These are phyloP conservation scores for Microtus richardsoni DNA, from an alignment of 2,113 vertebrate species.

Conservation along the genomic window DNA sequence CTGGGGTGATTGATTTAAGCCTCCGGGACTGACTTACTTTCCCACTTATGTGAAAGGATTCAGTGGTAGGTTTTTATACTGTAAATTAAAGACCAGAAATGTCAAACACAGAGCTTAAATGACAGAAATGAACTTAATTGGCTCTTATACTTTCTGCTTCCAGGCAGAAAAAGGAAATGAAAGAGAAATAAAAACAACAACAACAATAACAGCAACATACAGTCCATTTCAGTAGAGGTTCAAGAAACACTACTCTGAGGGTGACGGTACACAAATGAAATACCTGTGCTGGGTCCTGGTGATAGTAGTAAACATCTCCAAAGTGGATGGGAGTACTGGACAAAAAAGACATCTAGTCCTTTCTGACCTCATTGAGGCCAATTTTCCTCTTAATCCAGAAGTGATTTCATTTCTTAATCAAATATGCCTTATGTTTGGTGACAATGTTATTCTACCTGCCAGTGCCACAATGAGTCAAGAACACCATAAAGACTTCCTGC, in stretches of 20 bases:
- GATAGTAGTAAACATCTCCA: slow-evolving; percentile 94
- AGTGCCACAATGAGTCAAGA: slow-evolving; percentile 95
- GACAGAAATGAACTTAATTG: not conserved
- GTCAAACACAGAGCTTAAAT: not conserved
- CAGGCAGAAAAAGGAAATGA: not conserved
- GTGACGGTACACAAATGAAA: slow-evolving; percentile 96
- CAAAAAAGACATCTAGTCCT: slow-evolving; percentile 95
- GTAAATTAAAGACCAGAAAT: slow-evolving; percentile 10
- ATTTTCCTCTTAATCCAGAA: slow-evolving; percentile 96
- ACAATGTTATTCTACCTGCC: slow-evolving; percentile 96
- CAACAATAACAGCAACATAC: not conserved
- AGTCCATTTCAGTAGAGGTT: not conserved
- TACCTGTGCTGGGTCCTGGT: slow-evolving; percentile 95
- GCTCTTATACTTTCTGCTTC: not conserved
- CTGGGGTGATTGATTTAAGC: not conserved
- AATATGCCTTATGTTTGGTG: slow-evolving; percentile 95
- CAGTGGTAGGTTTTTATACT: slow-evolving; percentile 39
- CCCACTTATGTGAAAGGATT: slow-evolving; percentile 28
- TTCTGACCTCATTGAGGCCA: slow-evolving; percentile 94
- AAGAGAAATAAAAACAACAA: not conserved
- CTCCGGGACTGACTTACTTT: not conserved
- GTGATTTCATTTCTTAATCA: slow-evolving; percentile 94
- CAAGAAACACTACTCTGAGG: slow-evolving; percentile 92
- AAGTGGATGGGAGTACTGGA: slow-evolving; percentile 95
- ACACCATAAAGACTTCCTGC: slow-evolving; percentile 96